Conservation (phyloP, 2,113 vertebrate genomes). For the Machaerirhynchus nigripectus region DNA sequence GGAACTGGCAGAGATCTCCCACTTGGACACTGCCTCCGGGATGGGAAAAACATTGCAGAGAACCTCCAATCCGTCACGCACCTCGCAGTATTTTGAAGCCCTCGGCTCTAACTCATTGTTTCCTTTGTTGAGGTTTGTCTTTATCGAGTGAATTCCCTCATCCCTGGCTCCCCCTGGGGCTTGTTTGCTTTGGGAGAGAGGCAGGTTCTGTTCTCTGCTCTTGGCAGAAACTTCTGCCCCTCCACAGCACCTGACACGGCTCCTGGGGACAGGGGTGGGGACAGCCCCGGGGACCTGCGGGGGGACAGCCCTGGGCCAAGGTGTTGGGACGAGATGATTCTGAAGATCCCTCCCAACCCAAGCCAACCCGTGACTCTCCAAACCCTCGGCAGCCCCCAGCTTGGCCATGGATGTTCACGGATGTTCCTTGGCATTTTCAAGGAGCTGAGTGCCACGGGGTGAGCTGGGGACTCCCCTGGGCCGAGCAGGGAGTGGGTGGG, state of each 20-base stretch:
- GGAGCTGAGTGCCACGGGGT: neutral
- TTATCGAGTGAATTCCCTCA: neutral
- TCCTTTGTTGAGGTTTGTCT: neutral
- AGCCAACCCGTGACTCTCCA: neutral
- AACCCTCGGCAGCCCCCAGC: neutral
- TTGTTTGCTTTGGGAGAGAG: neutral
- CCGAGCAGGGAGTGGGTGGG: neutral
- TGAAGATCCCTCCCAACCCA: neutral
- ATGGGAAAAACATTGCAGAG: conserved; percentile 15
- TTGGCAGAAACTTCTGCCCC: neutral
- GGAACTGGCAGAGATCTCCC: conserved; percentile 22
- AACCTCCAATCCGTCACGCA: neutral
- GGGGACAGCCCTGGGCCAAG: neutral
- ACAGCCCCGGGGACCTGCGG: neutral
- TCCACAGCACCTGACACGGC: fast-evolving
- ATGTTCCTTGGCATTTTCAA: neutral
- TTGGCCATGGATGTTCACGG: fast-evolving
- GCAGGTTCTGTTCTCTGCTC: neutral
- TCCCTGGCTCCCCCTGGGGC: neutral
- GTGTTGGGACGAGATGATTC: neutral
- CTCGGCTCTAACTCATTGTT: neutral
- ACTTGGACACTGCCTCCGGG: neutral
- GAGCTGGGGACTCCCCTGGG: neutral
- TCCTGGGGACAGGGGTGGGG: neutral
- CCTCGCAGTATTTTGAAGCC: neutral